These are phyloP conservation scores for Drosophila paranaensis DNA, from an alignment of 2,888 invertebrate species.

Conservation along the genomic window DNA sequence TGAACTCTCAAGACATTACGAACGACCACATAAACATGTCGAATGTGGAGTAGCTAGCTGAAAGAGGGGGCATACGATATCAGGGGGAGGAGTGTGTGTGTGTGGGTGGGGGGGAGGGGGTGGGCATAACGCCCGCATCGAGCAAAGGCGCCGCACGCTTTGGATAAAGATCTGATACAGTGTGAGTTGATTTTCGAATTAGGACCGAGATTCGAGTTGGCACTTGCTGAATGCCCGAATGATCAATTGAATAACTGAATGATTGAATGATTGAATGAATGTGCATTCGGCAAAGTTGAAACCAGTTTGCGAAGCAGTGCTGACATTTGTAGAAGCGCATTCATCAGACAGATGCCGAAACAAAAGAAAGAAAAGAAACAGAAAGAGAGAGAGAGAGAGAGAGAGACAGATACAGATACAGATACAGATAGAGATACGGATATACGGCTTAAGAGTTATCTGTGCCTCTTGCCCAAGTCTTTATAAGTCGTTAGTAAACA, in stretches of 20 bases:
- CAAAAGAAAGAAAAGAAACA: slow-evolving; percentile 8
- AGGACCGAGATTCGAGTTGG: slow-evolving; percentile 41
- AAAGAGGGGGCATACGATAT: neutral
- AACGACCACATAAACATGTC: slow-evolving; percentile 47
- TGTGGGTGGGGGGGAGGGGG: neutral
- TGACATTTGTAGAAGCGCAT: slow-evolving; percentile 20
- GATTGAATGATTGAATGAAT: slow-evolving; percentile 16
- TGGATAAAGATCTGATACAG: slow-evolving; percentile 41
- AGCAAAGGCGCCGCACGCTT: slow-evolving; percentile 22
- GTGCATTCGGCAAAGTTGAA: slow-evolving; percentile 17
- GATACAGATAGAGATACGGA: slow-evolving; percentile 16
- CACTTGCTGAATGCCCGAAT: slow-evolving; percentile 22
- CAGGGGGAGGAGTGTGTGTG: neutral
- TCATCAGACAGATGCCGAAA: slow-evolving; percentile 43
- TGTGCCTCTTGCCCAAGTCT: slow-evolving; percentile 5
- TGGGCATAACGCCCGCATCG: slow-evolving; percentile 24
- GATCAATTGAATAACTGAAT: neutral
- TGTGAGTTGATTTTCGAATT: slow-evolving; percentile 54
- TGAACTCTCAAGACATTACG: slow-evolving; percentile 27
- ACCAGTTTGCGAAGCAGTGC: slow-evolving; percentile 13
- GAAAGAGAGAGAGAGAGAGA: slow-evolving; percentile 28
- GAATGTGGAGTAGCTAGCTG: slow-evolving; percentile 10
- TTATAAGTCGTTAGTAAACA: slow-evolving; percentile 39
- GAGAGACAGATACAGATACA: slow-evolving; percentile 19
- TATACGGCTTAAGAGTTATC: slow-evolving; percentile 8